These are phyloP conservation scores for Epistrophe eligans DNA, from an alignment of 2,888 invertebrate species.

Conservation along the genomic window DNA sequence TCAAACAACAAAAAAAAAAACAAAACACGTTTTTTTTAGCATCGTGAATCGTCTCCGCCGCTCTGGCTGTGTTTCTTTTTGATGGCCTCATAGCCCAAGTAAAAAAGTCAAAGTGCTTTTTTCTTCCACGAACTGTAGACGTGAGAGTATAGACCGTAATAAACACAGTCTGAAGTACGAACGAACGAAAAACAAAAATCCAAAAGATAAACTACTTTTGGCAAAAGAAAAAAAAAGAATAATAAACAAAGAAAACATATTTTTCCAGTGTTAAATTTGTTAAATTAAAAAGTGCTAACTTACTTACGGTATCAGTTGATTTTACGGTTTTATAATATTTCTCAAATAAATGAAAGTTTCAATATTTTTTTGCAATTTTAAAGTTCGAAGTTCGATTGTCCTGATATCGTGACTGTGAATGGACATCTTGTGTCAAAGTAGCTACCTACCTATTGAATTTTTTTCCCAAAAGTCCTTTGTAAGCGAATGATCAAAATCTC, in stretches of 20 bases:
- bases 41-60: conserved; percentile 39
- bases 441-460: conserved; percentile 24
- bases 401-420: conserved; percentile 25
- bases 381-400: conserved; percentile 6
- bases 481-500: not conserved
- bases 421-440: conserved; percentile 21
- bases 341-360: not conserved
- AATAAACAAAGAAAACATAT: conserved; percentile 31
- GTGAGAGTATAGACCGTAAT: conserved; percentile 56
- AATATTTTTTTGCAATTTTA: not conserved
- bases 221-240: conserved; percentile 22
- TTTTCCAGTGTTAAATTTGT: conserved; percentile 22
- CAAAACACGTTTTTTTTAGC: conserved; percentile 28
- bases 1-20: conserved; percentile 20
- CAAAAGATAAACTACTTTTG: conserved; percentile 42
- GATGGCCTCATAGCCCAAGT: conserved; percentile 46
- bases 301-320: not conserved
- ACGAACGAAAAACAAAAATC: conserved; percentile 7
- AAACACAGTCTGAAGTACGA: conserved; percentile 46
- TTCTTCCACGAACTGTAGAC: conserved; percentile 67
- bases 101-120: conserved; percentile 68
- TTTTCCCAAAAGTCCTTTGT: conserved; percentile 25
- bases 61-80: conserved; percentile 46
- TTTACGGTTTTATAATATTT: not conserved
- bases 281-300: not conserved